Percentiles rank a stretch among this genome's conserved stretches.
These are phyloP conservation scores for Aleiodes leptofemur DNA, from an alignment of 2,888 invertebrate species.

Conservation along the genomic window DNA sequence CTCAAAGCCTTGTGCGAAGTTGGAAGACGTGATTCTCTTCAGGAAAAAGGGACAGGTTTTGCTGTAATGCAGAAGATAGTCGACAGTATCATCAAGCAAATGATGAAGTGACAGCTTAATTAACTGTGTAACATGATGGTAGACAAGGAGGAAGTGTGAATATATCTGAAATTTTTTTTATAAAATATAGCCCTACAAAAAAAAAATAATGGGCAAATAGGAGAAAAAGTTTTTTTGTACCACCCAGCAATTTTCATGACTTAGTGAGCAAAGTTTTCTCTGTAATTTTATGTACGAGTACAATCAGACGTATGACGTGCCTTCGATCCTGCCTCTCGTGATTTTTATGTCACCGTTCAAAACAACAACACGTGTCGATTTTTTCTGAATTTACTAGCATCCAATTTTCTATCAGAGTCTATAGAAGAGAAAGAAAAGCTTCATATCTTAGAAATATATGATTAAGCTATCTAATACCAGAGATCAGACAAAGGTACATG, in stretches of 20 bases:
- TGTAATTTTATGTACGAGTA: constrained; percentile 14
- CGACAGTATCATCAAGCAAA: too few relatives aligned
- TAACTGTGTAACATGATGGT: too few relatives aligned
- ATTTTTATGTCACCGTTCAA: constrained; percentile 40
- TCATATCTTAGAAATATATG: constrained; percentile 1
- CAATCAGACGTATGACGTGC: constrained; percentile 37
- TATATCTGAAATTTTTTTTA: neutral
- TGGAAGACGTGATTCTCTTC: too few relatives aligned
- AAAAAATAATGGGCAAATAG: neutral
- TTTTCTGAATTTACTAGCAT: neutral
- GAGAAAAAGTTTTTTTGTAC: neutral
- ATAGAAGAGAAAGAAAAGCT: neutral
- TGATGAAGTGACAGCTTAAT: too few relatives aligned
- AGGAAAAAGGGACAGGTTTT: too few relatives aligned
- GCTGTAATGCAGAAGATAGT: too few relatives aligned
- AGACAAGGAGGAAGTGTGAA: neutral
- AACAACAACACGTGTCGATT: constrained; percentile 24
- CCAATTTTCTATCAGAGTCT: constrained; percentile 7
- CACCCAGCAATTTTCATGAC: constrained; percentile 30
- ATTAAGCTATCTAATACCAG: constrained; percentile 23
- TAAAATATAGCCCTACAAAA: neutral
- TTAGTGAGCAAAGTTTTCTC: constrained; percentile 16
- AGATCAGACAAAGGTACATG: neutral
- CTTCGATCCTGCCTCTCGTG: constrained; percentile 42
- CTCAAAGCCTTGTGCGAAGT: too few relatives aligned